A percentile compares a stretch with the other conserved stretches of the same genome.
Conservation (phyloP, 2,797 vertebrate genomes). For the Enteromius treurensis region DNA sequence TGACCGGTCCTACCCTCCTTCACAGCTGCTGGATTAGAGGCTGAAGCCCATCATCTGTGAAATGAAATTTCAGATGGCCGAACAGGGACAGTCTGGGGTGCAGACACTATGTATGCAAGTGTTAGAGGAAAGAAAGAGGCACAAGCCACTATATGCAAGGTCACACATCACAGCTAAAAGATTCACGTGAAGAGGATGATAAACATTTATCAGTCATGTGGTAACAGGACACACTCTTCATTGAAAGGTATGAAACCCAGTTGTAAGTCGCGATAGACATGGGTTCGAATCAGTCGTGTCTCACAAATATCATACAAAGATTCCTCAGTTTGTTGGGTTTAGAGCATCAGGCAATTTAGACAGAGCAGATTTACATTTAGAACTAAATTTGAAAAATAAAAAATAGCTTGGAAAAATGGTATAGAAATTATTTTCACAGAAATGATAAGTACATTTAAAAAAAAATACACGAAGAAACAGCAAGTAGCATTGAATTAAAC, state of each 20-base stretch:
- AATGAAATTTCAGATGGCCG: conserved; percentile 65
- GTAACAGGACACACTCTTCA: not conserved
- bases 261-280: not conserved
- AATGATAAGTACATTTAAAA: not conserved
- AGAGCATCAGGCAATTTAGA: not conserved
- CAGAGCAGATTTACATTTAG: not conserved
- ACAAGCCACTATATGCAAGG: conserved; percentile 34
- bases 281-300: not conserved
- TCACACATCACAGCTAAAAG: conserved; percentile 53
- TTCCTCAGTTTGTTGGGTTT: not conserved
- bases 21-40: conserved; percentile 64
- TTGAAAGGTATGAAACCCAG: not conserved
- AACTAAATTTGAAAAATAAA: not conserved
- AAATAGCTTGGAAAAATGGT: not conserved
- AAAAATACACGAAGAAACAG: not conserved
- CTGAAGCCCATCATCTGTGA: conserved; percentile 66
- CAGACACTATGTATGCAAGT: conserved; percentile 18
- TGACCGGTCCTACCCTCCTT: conserved; percentile 59
- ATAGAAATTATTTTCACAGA: not conserved
- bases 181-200: conserved; percentile 16
- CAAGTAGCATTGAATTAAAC: not conserved
- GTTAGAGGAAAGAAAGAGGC: not conserved
- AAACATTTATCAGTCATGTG: conserved; percentile 19
- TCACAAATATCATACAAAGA: not conserved
- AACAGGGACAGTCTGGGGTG: conserved; percentile 44